Base-by-base conservation (phyloP, 1,140 invertebrate species). In the Drosophila serrata region DNA sequence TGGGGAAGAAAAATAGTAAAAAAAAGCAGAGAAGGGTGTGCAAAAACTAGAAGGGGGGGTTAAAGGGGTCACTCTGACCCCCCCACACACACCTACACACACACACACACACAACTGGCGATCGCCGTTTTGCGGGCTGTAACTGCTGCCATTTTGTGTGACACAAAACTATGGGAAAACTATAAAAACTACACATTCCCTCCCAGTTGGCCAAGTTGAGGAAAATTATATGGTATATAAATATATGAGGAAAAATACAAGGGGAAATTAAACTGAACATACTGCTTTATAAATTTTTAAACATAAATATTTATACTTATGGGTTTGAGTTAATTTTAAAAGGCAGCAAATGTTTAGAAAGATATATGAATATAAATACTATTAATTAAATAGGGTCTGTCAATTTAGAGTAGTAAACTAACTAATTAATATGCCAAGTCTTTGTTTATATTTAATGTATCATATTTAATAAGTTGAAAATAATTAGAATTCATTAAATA, bases 121-220 rank as follows among this genome's bases (percentile, higher is more conserved):
- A 85, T 85, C 58, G 77, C 60, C 72, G 64, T 88, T 88, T 77
- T 88, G 85, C 67, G 85, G 85, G 77, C 77, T 73, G 85, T 88
- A 81, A 90, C 86, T 79, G 74, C 69, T 90, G 84, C 85, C 84
- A 88, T 88, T 87, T 87, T 87, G 84, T 74, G 77, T 87, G 79
- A 78, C 40, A 65, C 31, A 76, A 82, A 81, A 69, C 79, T 81
- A 64, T 75, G 67, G 69, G 49, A 68, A 51, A 70, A 70, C 67
- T 70, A 68, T 63, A 74, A 69, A 78, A 78, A 82, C 35, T 56
- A 39, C 17, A 17, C 15, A n/a, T n/a, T n/a, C n/a, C n/a, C n/a
- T 27, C 35, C 42, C 46, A 17, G 43, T 29, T 49, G 45, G 42
- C 2, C 19, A 42, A 51, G 60, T 49, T 74, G 63, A 39, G 40